These are phyloP conservation scores for Pinctada fucata DNA, from an alignment of 2,888 invertebrate genomes.

Conservation along the genomic window DNA sequence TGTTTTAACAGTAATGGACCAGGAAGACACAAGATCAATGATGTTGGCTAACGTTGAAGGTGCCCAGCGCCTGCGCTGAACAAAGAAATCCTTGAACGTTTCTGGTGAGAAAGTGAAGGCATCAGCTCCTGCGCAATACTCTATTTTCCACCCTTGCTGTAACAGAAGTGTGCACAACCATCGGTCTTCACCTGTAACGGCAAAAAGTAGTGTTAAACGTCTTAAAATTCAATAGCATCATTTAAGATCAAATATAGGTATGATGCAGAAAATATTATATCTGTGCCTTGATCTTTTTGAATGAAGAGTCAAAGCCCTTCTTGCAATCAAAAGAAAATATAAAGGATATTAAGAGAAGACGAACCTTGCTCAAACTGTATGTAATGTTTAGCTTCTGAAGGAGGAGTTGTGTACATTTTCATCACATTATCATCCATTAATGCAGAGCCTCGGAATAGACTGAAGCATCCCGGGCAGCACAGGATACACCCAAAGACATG, in stretches of 20 bases:
- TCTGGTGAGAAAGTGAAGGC: slow-evolving; percentile 70
- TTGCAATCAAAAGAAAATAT: too few relatives aligned
- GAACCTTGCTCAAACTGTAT: slow-evolving; percentile 93
- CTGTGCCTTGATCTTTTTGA: too few relatives aligned
- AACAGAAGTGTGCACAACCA: slow-evolving; percentile 72
- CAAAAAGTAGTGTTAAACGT: not conserved
- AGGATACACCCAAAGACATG: slow-evolving; percentile 99
- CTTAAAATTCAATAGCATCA: too few relatives aligned
- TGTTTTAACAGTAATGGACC: slow-evolving; percentile 55
- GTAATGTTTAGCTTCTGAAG: slow-evolving; percentile 86
- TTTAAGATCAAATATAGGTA: not conserved
- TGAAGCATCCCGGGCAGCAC: slow-evolving; percentile 94
- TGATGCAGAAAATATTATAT: too few relatives aligned
- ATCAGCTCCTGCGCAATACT: slow-evolving; percentile 72
- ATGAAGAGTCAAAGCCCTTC: too few relatives aligned
- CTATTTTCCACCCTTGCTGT: slow-evolving; percentile 70
- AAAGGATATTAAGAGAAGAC: too few relatives aligned
- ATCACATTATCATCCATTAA: slow-evolving; percentile 93
- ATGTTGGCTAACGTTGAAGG: slow-evolving; percentile 73
- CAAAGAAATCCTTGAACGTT: slow-evolving; percentile 71
- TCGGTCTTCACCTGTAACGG: slow-evolving; percentile 70
- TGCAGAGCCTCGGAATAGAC: slow-evolving; percentile 89
- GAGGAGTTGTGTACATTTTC: slow-evolving; percentile 88
- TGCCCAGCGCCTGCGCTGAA: slow-evolving; percentile 71
- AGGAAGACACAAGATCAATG: slow-evolving; percentile 64